Evolutionary conservation across 2,797 vertebrate species (phyloP).

Genomic region (Chaetophractus vellerosus): DNA sequence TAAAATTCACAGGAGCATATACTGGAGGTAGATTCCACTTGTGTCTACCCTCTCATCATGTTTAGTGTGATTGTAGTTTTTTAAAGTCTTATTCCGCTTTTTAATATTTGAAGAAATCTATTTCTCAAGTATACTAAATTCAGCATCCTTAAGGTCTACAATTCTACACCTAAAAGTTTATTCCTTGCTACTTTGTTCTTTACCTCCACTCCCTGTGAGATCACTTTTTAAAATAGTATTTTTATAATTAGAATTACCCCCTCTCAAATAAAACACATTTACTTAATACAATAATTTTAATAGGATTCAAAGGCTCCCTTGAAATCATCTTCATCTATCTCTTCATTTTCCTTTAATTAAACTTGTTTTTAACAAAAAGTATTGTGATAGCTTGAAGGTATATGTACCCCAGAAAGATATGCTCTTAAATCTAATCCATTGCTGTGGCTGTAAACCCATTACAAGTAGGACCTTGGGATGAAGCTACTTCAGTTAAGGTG

Average conservation of each 20-base stretch:
- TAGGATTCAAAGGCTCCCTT: not conserved
- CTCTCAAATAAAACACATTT: not conserved
- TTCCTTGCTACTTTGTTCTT: not conserved
- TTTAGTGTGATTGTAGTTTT: not conserved
- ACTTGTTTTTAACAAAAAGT: not conserved
- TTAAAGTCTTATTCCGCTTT: not conserved
- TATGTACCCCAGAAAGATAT: too few species aligned
- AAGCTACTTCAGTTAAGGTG: too few species aligned
- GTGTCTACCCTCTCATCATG: fast-evolving
- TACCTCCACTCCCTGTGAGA: not conserved
- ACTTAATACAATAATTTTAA: not conserved
- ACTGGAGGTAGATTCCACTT: not conserved
- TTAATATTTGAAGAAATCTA: not conserved
- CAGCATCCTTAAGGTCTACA: not conserved
- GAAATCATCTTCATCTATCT: not conserved
- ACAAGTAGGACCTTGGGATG: too few species aligned
- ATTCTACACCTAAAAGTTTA: not conserved
- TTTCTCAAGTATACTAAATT: not conserved
- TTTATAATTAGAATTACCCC: not conserved
- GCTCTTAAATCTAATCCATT: too few species aligned
- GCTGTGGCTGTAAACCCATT: too few species aligned
- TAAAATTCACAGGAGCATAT: not conserved
- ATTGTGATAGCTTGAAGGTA: too few species aligned
- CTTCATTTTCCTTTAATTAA: not conserved
- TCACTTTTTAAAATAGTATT: not conserved